These are phyloP conservation scores for Campodea augens DNA, from an alignment of 1,140 invertebrate species.

Conservation along the genomic window DNA sequence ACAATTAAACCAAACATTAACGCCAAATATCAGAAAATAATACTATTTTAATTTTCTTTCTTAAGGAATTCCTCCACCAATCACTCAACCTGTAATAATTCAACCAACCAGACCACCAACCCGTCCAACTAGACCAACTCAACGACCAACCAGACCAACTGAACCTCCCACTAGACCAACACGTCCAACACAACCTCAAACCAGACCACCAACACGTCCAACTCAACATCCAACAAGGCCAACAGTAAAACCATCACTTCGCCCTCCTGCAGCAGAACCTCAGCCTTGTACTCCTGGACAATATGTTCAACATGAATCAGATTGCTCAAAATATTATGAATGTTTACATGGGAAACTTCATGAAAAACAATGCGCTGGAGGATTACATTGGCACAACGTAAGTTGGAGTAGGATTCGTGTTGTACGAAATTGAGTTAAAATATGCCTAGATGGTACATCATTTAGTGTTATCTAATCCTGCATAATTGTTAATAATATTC, in stretches of 20 bases:
- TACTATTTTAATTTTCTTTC: too few relatives aligned
- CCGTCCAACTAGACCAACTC: too few relatives aligned
- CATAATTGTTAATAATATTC: too few relatives aligned
- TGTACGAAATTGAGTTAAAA: too few relatives aligned
- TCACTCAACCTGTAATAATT: too few relatives aligned
- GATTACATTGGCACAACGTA: conserved; percentile 51
- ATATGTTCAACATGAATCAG: conserved; percentile 37
- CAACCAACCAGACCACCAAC: too few relatives aligned
- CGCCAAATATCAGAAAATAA: too few relatives aligned
- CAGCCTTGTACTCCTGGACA: conserved; percentile 11
- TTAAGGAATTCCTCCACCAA: too few relatives aligned
- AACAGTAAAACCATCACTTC: background rate
- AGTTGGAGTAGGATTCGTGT: too few relatives aligned
- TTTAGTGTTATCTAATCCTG: too few relatives aligned
- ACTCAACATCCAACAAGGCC: background rate
- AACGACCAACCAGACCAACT: background rate
- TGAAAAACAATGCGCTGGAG: conserved; percentile 42
- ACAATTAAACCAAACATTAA: too few relatives aligned
- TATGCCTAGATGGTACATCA: too few relatives aligned
- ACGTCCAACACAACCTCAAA: background rate
- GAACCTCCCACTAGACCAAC: background rate
- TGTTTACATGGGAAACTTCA: conserved; percentile 50
- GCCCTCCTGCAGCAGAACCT: background rate
- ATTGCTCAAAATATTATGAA: conserved; percentile 60
- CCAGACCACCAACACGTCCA: conserved; percentile 1